Evolutionary conservation across 2,113 vertebrate species (phyloP).

Genomic region (Nycticorax nycticorax): DNA sequence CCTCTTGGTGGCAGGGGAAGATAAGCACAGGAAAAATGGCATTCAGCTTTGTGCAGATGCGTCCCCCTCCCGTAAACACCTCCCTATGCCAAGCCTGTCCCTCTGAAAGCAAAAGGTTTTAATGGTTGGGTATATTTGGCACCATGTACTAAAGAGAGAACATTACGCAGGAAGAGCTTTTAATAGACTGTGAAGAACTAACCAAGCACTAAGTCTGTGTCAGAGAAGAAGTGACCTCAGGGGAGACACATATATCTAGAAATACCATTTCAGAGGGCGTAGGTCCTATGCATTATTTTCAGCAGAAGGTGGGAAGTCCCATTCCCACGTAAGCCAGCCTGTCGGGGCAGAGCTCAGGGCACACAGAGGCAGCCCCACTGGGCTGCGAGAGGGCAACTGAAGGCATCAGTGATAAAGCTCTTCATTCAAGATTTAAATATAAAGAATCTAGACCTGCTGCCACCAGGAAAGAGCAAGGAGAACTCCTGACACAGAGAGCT

Average conservation of each 20-base stretch:
- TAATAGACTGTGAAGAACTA: neutral
- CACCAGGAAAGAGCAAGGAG: neutral
- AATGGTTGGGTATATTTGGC: neutral
- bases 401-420: accelerated
- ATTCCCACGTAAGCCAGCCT: neutral
- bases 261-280: neutral
- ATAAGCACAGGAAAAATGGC: neutral
- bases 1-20: neutral
- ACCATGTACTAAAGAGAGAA: neutral
- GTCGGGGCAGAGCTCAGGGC: neutral
- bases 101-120: neutral
- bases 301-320: neutral
- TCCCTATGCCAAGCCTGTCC: neutral
- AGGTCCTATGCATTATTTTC: neutral
- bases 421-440: neutral
- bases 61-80: neutral
- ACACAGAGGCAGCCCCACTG: neutral
- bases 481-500: neutral
- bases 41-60: neutral
- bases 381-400: neutral
- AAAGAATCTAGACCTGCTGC: neutral
- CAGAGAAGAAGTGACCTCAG: neutral
- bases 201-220: neutral
- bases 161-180: neutral
- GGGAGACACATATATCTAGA: neutral